Evolutionary conservation across 2,888 invertebrate species (phyloP), one percentile per base, ranked within the genome.

Genomic region (Celastrina argiolus): DNA sequence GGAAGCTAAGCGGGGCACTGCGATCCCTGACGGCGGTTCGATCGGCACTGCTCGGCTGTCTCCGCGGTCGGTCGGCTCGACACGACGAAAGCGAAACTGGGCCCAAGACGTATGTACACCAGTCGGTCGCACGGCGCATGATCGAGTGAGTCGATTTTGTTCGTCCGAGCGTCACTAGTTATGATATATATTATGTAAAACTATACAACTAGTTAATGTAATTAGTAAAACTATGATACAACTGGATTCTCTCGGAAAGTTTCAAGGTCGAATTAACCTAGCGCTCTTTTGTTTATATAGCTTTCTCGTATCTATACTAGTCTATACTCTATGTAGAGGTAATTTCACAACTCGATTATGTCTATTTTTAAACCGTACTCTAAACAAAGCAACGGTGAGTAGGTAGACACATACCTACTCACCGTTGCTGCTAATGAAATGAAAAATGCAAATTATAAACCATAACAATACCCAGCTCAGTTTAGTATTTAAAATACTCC

Each of bases 21-120:
- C 84, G 79, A 78, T 74, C 77, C 80, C 83, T 78, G 76, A 73
- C 74, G 76, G 78, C 76, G 78, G 78, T 76, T 73, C 74, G 73
- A 76, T 89, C 89, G 90, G 85, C 77, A 89, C 88, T 90, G 79
- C 67, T 90, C 89, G 90, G 85, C 42, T 66, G 72, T 80, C 78
- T 84, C 78, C 90, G 90, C 67, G 69, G 68, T 42, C 83, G 83
- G 84, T 75, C 70, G 68, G 70, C 68, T 67, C 64, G 58, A 68
- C 64, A 67, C 68, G 67, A 66, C 68, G 67, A 69, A 69, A 64
- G 68, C 66, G 64, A 71, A 68, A 68, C 69, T 67, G 69, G 69
- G 68, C 75, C 79, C 81, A 78, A n/a, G n/a, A n/a, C n/a, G 84
- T 85, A 78, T 71, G 65, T 63, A 56, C 68, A 70, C 68, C 66